phyloP scores from a whole-genome alignment of 1,140 invertebrate genomes.

The Hetaerina americana region DNA sequence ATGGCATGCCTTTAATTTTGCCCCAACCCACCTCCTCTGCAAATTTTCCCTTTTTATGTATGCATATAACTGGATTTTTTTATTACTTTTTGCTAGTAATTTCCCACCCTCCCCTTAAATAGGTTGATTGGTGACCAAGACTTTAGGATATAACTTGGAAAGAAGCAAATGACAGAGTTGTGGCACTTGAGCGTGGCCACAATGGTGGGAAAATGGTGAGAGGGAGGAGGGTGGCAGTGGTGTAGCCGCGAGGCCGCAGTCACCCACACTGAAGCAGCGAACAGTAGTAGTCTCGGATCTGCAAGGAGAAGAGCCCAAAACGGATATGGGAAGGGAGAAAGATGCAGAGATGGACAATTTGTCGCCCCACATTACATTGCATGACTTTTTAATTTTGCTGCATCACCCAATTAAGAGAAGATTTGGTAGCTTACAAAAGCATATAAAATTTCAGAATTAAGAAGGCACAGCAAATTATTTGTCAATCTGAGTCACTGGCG shows the following conservation, averaged over 20 bases:
- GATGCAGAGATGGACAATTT: too few relatives aligned
- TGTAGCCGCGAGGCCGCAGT: background rate
- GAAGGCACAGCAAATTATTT: too few relatives aligned
- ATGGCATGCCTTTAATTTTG: background rate
- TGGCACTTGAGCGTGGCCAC: background rate
- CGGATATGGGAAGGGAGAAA: background rate
- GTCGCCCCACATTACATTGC: too few relatives aligned
- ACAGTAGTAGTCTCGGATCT: background rate
- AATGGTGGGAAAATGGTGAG: background rate
- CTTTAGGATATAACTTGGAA: background rate
- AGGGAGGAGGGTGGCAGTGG: background rate
- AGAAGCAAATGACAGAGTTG: background rate
- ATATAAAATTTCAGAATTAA: too few relatives aligned
- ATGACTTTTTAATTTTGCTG: too few relatives aligned
- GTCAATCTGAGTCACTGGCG: too few relatives aligned
- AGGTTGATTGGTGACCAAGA: background rate
- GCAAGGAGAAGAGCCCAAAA: background rate
- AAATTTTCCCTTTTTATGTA: background rate
- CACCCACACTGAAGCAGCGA: background rate
- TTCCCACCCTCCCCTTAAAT: background rate
- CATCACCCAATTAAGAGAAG: too few relatives aligned
- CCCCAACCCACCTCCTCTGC: background rate
- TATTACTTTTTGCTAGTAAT: background rate
- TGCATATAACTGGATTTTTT: background rate
- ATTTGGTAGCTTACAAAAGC: too few relatives aligned